These are phyloP conservation scores for Dryobotodes eremita DNA, from an alignment of 2,888 invertebrate species.

Conservation along the genomic window DNA sequence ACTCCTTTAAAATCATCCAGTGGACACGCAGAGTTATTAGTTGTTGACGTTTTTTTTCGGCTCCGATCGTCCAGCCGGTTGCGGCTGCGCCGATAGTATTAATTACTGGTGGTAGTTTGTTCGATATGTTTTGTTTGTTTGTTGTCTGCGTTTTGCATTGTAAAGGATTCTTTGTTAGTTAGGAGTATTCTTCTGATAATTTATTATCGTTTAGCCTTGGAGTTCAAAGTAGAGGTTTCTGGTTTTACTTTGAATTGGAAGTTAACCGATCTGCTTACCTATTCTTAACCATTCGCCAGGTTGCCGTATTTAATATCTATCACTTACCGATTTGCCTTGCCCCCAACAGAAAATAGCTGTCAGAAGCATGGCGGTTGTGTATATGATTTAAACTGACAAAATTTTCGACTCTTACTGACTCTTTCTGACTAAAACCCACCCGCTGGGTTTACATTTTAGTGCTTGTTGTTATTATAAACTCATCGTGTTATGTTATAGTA, in stretches of 20 bases:
- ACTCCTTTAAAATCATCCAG: constrained; percentile 65
- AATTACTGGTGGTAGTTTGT: constrained; percentile 49
- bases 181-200: not conserved
- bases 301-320: not conserved
- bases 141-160: not conserved
- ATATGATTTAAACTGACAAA: not conserved
- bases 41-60: constrained; percentile 63
- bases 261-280: not conserved
- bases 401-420: too few relatives aligned
- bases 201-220: not conserved
- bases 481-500: too few relatives aligned
- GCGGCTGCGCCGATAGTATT: constrained; percentile 52
- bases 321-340: not conserved
- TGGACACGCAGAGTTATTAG: constrained; percentile 67
- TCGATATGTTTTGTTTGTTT: constrained; percentile 31
- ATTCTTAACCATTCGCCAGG: not conserved
- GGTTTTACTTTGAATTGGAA: not conserved
- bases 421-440: too few relatives aligned
- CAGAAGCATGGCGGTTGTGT: not conserved
- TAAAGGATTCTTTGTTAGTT: constrained; percentile 5
- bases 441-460: too few relatives aligned
- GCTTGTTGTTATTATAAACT: too few relatives aligned
- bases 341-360: not conserved
- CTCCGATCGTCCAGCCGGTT: constrained; percentile 25
- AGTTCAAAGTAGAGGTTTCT: not conserved